These are phyloP conservation scores for Malachius bipustulatus DNA, from an alignment of 2,888 invertebrate genomes.

Conservation along the genomic window DNA sequence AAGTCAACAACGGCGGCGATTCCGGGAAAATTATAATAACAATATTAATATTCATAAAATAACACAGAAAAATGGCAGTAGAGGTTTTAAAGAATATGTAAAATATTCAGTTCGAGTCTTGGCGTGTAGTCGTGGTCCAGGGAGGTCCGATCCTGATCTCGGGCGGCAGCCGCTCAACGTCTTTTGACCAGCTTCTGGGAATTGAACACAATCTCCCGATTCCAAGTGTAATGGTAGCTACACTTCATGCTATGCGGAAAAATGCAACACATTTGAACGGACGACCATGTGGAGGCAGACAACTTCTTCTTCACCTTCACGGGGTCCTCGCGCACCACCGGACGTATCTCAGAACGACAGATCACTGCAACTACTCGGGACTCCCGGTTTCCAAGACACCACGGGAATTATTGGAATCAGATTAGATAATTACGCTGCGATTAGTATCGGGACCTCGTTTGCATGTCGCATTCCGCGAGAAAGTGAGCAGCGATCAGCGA, in stretches of 20 bases:
- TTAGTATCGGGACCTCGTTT: too few species aligned
- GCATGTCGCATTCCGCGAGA: too few species aligned
- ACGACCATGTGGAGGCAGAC: background rate
- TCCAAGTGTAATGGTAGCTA: slow-evolving; percentile 85
- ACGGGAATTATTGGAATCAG: too few species aligned
- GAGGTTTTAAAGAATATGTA: slow-evolving; percentile 9
- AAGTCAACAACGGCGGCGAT: slow-evolving; percentile 17
- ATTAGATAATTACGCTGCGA: too few species aligned
- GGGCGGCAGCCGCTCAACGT: slow-evolving; percentile 47
- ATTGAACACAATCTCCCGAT: slow-evolving; percentile 84
- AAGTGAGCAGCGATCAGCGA: too few species aligned
- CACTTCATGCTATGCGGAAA: slow-evolving; percentile 49
- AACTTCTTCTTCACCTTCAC: background rate
- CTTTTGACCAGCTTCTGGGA: slow-evolving; percentile 87
- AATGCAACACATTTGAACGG: background rate
- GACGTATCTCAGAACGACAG: background rate
- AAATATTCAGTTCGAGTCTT: too few species aligned
- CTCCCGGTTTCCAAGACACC: too few species aligned
- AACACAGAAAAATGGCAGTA: slow-evolving; percentile 12
- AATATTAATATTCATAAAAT: slow-evolving; percentile 8
- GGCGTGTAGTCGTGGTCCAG: too few species aligned
- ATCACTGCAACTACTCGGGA: background rate
- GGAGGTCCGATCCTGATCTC: too few species aligned
- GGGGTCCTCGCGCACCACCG: too few species aligned
- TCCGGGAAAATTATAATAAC: slow-evolving; percentile 5